Evolutionary conservation across 1,140 invertebrate genomes (phyloP).

Genomic region (Trigoniulus corallinus): DNA sequence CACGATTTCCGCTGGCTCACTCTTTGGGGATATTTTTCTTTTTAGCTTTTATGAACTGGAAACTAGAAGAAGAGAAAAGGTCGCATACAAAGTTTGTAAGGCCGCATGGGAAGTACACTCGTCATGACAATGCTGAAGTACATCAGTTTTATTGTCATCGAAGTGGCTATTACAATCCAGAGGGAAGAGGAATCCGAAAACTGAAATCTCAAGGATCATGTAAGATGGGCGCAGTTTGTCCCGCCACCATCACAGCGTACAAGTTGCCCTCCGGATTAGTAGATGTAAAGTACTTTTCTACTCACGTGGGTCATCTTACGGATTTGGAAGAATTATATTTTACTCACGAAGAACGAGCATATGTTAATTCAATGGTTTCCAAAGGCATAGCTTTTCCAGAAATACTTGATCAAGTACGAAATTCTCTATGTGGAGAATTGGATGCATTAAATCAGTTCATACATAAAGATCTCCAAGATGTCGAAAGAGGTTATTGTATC

Average conservation of each 20-base stretch:
- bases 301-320: neutral
- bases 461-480: neutral
- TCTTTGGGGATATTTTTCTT: neutral
- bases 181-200: slow-evolving; percentile 14
- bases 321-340: neutral
- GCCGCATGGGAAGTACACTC: neutral
- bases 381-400: neutral
- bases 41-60: neutral
- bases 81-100: neutral
- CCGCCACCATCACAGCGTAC: slow-evolving; percentile 1
- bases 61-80: neutral
- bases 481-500: neutral
- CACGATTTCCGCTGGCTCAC: neutral
- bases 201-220: slow-evolving; percentile 12
- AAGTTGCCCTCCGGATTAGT: neutral
- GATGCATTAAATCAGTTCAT: neutral
- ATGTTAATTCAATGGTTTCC: neutral
- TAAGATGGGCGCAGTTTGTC: slow-evolving; percentile 11
- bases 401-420: neutral
- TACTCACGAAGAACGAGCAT: neutral
- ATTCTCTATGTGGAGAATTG: neutral
- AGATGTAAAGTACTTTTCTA: neutral
- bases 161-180: neutral
- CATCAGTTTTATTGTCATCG: slow-evolving; percentile 3
- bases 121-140: neutral